Conservation (phyloP, 1,140 invertebrate genomes). For the Eupeodes corollae region DNA sequence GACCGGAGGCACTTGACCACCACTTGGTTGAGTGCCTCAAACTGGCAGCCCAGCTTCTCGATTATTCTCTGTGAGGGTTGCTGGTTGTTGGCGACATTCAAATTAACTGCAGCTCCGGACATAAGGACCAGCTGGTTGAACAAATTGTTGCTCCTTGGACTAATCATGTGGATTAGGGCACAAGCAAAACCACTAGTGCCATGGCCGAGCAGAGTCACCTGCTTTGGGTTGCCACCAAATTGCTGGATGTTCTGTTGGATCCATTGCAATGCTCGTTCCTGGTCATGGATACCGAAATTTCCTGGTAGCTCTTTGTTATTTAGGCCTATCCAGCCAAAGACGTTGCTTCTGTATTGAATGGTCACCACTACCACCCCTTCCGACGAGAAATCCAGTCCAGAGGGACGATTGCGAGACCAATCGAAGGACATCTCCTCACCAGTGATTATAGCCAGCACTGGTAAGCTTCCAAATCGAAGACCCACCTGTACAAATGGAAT, state of each 20-base stretch:
- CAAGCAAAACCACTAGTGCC: conserved; percentile 24
- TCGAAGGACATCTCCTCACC: conserved; percentile 42
- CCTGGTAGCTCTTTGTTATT: conserved; percentile 47
- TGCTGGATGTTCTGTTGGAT: conserved; percentile 53
- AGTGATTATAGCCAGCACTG: conserved; percentile 48
- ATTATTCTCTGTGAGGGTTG: conserved; percentile 46
- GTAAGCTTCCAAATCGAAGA: conserved; percentile 42
- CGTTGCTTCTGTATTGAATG: conserved; percentile 50
- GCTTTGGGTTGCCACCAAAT: conserved; percentile 59
- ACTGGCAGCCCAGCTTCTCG: conserved; percentile 42
- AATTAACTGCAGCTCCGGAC: conserved; percentile 53
- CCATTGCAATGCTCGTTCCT: conserved; percentile 60
- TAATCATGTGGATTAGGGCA: conserved; percentile 11
- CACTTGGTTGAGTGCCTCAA: conserved; percentile 27
- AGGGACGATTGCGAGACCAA: conserved; percentile 39
- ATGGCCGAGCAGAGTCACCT: conserved; percentile 60
- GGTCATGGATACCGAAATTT: conserved; percentile 60
- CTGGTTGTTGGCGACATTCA: background rate
- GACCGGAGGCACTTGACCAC: conserved; percentile 49
- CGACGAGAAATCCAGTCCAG: conserved; percentile 52
- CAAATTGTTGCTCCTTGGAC: background rate
- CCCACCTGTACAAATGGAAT: conserved; percentile 31
- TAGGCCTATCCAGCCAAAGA: conserved; percentile 60
- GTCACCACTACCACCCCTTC: conserved; percentile 54
- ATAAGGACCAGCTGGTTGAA: conserved; percentile 49